A percentile compares a stretch with the other conserved stretches of the same genome.
Evolutionary conservation across 2,888 invertebrate species (phyloP).

Genomic region (Eupithecia vulgata): DNA sequence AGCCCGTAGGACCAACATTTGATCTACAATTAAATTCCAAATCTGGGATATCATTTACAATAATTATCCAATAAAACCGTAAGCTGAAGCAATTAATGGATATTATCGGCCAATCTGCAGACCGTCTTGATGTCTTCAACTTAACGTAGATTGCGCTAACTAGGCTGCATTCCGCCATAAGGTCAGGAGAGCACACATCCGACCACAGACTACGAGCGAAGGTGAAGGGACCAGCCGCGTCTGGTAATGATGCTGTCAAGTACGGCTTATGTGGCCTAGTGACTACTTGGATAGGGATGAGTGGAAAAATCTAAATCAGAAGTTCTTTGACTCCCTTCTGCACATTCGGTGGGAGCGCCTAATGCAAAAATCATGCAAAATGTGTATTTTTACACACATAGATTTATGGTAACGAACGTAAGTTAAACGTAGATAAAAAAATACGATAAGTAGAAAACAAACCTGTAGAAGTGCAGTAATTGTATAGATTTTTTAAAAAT

Average conservation of each 20-base stretch:
- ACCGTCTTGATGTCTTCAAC: background rate
- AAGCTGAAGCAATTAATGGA: background rate
- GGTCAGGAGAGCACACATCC: background rate
- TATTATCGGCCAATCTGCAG: background rate
- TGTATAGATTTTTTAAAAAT: too few species aligned
- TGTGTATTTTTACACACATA: too few species aligned
- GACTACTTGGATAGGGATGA: background rate
- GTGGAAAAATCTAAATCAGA: too few species aligned
- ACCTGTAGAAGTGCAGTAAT: too few species aligned
- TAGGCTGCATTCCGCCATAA: conserved; percentile 3
- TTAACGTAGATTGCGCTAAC: background rate
- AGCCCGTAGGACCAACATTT: too few species aligned
- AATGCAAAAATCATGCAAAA: too few species aligned
- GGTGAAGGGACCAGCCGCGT: background rate
- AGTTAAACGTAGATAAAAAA: too few species aligned
- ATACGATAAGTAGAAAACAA: too few species aligned
- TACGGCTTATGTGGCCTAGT: background rate
- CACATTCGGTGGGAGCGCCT: too few species aligned
- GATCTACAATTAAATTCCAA: background rate
- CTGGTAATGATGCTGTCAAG: background rate
- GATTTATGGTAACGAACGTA: too few species aligned
- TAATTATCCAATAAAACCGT: background rate
- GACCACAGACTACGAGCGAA: background rate
- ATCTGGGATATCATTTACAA: background rate
- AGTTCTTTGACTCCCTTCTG: too few species aligned